Evolutionary conservation across 1,140 invertebrate species (phyloP), one percentile per base, ranked within the genome.

Genomic region (Musca vetustissima): DNA sequence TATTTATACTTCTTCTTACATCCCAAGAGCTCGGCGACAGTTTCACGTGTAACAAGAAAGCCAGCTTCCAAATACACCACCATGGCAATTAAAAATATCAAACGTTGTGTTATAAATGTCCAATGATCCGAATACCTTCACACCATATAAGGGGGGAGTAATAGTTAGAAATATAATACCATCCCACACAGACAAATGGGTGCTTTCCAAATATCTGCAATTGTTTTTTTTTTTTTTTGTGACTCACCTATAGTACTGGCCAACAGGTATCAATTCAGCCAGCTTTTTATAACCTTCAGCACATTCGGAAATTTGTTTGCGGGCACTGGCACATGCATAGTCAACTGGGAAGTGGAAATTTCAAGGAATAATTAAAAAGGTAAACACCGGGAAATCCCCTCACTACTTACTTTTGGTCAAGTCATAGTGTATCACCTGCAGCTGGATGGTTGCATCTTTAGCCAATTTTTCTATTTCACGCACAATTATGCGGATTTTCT

Each of bases 41-140:
- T 89, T 69, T 92, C 88, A 74, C 89, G 89, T 14, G 86, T 84
- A 0, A 92, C 88, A 50, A 96, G 84, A 68, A 89, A 84, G 13
- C 92, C 92, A 55, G 87, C 85, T 83, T 94, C 91, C 22, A 97
- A 81, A 84, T 93, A 97, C 49, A 92, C 85, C 28, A 92, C 88
- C 53, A 96, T 84, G 11, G 93, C 89, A 69, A 90, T 88, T 8
- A 93, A 77, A 76, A 91, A 95, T 66, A 90, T 90, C 59, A 95
- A 85, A 55, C 90, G 85, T 76, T 96, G 93, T 0, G 90, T 94
- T 70, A 91, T 89, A 80, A 88, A 92, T 52, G 89, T 86, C 94
- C 94, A 97, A 70, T 93, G 91, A 74, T 97, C 94, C 76, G 95
- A 89, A 76, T 89, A 94, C 74, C 93, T 89, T n/a, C 2, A 49